Percentiles rank a stretch among this genome's conserved stretches.
These are phyloP conservation scores for Cervus canadensis DNA, from an alignment of 2,113 vertebrate species.

Conservation along the genomic window DNA sequence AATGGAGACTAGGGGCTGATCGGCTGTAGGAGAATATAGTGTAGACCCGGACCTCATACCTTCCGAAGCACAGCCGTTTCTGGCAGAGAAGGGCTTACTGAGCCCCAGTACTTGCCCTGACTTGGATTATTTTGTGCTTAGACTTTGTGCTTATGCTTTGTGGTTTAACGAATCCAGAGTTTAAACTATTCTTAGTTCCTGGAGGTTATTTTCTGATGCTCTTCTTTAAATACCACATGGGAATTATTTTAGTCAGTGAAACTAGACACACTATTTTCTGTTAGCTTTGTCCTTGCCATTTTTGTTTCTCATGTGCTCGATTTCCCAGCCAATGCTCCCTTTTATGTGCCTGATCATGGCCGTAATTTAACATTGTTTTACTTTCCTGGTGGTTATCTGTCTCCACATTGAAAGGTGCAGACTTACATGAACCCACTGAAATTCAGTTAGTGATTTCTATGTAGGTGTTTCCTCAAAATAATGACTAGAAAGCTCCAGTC, in stretches of 20 bases:
- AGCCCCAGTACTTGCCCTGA: not conserved
- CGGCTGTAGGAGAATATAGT: not conserved
- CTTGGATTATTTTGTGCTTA: not conserved
- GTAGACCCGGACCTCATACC: not conserved
- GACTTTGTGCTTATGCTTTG: not conserved
- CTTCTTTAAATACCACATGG: not conserved
- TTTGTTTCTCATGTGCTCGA: not conserved
- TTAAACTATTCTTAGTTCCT: not conserved
- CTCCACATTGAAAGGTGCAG: not conserved
- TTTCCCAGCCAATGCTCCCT: not conserved
- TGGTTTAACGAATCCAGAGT: not conserved
- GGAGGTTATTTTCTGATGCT: not conserved
- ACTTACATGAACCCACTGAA: not conserved
- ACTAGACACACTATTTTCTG: not conserved
- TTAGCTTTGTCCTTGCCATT: not conserved
- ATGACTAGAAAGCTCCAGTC: not conserved
- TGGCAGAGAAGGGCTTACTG: not conserved
- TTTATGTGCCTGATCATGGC: not conserved
- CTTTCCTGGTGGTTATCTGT: not conserved
- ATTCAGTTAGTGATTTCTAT: not conserved
- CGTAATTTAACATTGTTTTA: not conserved
- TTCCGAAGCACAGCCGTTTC: not conserved
- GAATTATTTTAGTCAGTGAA: constrained; percentile 3
- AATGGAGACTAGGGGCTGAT: too few species aligned
- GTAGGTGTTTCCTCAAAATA: not conserved